These are phyloP conservation scores for Aurelia aurita complex sp. Pacific DNA, from an alignment of 30 jellyfish, hydroid and myxozoan species.

Conservation along the genomic window DNA sequence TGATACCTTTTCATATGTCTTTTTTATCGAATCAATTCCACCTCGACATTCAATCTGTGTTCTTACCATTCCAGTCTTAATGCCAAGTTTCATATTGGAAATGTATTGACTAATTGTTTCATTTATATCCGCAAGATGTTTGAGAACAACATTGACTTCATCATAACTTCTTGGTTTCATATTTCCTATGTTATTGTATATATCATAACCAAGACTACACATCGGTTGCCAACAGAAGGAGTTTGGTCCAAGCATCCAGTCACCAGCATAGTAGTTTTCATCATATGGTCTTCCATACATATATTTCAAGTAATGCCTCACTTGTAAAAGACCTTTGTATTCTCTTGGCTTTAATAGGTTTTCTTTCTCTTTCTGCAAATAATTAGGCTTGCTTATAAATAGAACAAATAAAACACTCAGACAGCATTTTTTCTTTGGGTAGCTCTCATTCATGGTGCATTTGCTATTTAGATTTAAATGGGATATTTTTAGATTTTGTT, in stretches of 20 bases:
- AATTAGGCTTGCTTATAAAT: neutral
- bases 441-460: too few relatives aligned
- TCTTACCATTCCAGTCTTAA: conserved; percentile 88
- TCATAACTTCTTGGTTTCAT: conserved; percentile 65
- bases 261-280: conserved; percentile 80
- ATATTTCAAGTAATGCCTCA: conserved; percentile 78
- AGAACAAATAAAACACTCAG: too few relatives aligned
- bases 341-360: conserved; percentile 83
- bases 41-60: conserved; percentile 82
- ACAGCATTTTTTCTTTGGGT: too few relatives aligned
- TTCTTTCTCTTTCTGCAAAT: conserved; percentile 74
- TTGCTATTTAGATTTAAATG: too few relatives aligned
- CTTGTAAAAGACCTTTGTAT: conserved; percentile 83
- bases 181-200: conserved; percentile 67
- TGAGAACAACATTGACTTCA: conserved; percentile 63
- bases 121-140: conserved; percentile 67
- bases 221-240: conserved; percentile 91
- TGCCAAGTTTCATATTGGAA: conserved; percentile 85
- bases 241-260: conserved; percentile 95
- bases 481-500: too few relatives aligned
- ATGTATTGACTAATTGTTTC: conserved; percentile 65
- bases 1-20: conserved; percentile 44
- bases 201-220: conserved; percentile 68
- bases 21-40: conserved; percentile 82
- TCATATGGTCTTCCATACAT: conserved; percentile 78